phyloP scores from a whole-genome alignment of 1,140 invertebrate species.

The Pararge aegeria region DNA sequence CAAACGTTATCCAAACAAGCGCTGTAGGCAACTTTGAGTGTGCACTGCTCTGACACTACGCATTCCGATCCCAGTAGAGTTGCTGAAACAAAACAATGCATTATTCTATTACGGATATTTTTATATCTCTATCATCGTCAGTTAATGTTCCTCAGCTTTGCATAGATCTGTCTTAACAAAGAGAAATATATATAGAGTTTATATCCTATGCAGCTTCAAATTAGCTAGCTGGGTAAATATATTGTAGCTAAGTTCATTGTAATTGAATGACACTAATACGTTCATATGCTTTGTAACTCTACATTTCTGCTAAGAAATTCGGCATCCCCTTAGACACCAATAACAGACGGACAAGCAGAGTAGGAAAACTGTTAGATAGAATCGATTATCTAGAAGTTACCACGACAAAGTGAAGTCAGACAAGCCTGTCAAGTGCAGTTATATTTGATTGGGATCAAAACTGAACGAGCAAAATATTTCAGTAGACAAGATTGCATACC shows the following conservation, averaged over 20 bases:
- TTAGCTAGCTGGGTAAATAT: too few relatives aligned
- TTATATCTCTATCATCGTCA: too few relatives aligned
- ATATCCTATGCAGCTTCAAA: too few relatives aligned
- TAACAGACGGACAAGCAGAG: background rate
- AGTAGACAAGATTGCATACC: background rate
- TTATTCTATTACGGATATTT: too few relatives aligned
- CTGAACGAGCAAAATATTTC: background rate
- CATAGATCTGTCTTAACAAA: too few relatives aligned
- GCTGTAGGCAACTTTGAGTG: conserved; percentile 88
- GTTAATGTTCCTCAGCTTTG: too few relatives aligned
- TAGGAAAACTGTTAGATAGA: background rate
- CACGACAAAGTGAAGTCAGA: background rate
- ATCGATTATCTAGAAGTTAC: background rate
- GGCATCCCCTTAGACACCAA: background rate
- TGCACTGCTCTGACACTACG: conserved; percentile 86
- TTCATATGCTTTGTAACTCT: background rate
- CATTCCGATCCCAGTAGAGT: conserved; percentile 87
- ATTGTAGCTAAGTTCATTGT: too few relatives aligned
- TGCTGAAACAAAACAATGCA: conserved; percentile 79
- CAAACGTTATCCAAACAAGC: conserved; percentile 86
- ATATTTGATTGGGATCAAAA: conserved; percentile 19
- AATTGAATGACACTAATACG: background rate
- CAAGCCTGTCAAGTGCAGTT: conserved; percentile 29
- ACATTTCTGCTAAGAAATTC: background rate
- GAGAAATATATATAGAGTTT: too few relatives aligned